Percentiles rank a stretch among this genome's conserved stretches.
Conservation (phyloP, 2,797 vertebrate species). For the Sarcoramphus papa region DNA sequence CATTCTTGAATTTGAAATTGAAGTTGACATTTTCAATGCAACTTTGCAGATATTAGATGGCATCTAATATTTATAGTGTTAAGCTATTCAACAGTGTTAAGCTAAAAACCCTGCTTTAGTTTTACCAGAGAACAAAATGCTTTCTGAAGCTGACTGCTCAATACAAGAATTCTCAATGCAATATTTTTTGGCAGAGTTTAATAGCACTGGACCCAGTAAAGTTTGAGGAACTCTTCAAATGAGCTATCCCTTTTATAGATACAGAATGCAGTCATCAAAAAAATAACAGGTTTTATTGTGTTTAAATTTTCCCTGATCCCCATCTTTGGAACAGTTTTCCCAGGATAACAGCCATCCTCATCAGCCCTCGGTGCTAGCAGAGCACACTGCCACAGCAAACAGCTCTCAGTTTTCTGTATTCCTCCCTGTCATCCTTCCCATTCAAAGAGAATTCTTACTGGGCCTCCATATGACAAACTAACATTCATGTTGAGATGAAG, state of each 20-base stretch:
- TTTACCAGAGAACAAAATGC: not conserved
- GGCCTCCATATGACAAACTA: not conserved
- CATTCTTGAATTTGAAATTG: not conserved
- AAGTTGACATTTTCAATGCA: not conserved
- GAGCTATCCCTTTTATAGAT: not conserved
- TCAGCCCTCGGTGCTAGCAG: not conserved
- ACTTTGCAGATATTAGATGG: not conserved
- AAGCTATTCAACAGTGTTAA: not conserved
- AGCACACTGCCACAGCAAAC: not conserved
- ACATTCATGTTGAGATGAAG: not conserved
- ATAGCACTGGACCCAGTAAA: not conserved
- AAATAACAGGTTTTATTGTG: not conserved
- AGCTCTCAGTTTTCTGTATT: not conserved
- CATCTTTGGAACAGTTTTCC: not conserved
- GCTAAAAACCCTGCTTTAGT: not conserved
- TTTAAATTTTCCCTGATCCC: not conserved
- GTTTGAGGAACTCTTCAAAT: not conserved
- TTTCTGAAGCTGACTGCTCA: not conserved
- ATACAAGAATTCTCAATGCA: not conserved
- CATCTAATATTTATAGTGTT: too few relatives aligned
- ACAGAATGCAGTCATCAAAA: not conserved
- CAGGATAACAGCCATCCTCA: not conserved
- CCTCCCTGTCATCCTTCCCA: not conserved
- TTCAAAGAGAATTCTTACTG: not conserved
- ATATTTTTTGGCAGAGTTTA: not conserved